Base-by-base conservation (phyloP, 2,888 invertebrate genomes). In the Tetropium fuscum region DNA sequence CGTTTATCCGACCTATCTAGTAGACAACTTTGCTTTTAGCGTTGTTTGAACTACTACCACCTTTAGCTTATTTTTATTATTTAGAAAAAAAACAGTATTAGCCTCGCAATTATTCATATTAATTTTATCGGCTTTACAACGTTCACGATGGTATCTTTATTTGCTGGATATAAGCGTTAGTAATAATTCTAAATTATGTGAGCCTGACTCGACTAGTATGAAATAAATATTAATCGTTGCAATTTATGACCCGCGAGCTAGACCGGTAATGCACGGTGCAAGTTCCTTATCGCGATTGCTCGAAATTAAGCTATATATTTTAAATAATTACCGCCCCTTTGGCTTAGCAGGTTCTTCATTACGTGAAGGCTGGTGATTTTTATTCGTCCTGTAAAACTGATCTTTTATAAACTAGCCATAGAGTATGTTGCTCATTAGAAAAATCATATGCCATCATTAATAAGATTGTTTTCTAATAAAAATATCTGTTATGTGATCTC, bases 191-290 rank as follows among this genome's bases (percentile, higher is more conserved):
- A 30, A 58, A 60, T 60, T 58, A 53, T 60, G 56, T 56, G 59
- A 58, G 53, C 53, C 43, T 51, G 45, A 53, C 15, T 57, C 44
- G 36, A 22, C 19, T 59, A 66, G 62, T 61, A 54, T 53, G 60
- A 57, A 60, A 63, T 63, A 62, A 64, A 67, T 64, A 64, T 64
- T 64, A 58, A 64, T 67, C 64, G 54, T 25, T 18, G 38, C 59
- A 54, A 67, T 67, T 67, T 67, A 67, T 61, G 40, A 53, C 34
- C 19, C 8, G 16, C 53, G 11, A 49, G 40, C 16, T 18, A 10
- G 18, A 10, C 36, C 4, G 10, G 16, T 34, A 40, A 49, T 49
- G 38, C 61, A 45, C 49, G 61, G 45, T 62, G 61, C 40, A 41
- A 54, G 25, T 36, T 48, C 38, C 61, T 62, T 62, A 62, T 62